Evolutionary conservation across 1,140 invertebrate species (phyloP).

Genomic region (Vanessa atalanta): DNA sequence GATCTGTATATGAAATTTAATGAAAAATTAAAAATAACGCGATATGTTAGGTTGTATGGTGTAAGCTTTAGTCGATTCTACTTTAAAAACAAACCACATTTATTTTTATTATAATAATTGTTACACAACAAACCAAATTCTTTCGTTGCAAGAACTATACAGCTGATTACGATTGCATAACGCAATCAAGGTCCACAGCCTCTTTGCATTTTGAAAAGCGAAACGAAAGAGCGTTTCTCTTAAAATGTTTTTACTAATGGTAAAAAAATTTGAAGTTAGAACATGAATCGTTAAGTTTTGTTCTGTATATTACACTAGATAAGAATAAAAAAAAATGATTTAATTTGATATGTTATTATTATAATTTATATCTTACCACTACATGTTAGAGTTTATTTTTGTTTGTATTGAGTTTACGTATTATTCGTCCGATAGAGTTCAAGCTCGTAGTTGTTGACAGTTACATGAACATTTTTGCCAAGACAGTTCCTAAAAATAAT

Average conservation of each 20-base stretch:
- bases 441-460: no score
- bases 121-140: constrained; percentile 16
- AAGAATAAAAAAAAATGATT: not conserved
- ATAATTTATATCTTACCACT: no score
- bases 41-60: no score
- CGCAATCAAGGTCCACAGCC: constrained; percentile 20
- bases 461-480: no score
- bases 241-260: not conserved
- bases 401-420: no score
- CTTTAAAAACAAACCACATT: not conserved
- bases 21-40: no score
- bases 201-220: constrained; percentile 19
- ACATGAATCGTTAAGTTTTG: not conserved
- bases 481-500: no score
- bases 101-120: not conserved
- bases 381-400: no score
- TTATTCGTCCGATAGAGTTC: no score
- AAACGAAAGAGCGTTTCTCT: constrained; percentile 19
- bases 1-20: no score
- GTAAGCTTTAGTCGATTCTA: no score
- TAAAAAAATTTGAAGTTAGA: not conserved
- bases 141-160: not conserved
- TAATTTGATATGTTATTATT: no score
- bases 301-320: not conserved
- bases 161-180: constrained; percentile 23